Evolutionary conservation across 2,888 invertebrate species (phyloP), one percentile per base, ranked within the genome.

Genomic region (Calameuta idolon): DNA sequence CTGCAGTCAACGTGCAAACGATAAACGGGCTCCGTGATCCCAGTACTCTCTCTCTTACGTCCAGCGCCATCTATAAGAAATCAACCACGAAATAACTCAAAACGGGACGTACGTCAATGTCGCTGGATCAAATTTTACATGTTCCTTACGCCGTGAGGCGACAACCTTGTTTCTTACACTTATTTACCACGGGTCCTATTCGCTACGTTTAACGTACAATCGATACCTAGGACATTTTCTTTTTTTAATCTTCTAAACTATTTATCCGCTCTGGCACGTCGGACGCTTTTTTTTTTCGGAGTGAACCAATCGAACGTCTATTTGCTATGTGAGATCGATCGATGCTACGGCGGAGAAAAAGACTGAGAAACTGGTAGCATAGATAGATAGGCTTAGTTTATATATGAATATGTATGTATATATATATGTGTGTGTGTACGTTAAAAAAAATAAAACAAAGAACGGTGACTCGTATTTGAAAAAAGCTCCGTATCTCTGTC

Each of bases 101-200:
- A 55, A 55, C 5, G 55, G 5, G 9, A 55, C 9, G 9, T 23
- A 55, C 9, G 55, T 55, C 55, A 23, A 23, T 23, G 9, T 55
- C 55, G 9, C 9, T 55, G 0, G 2, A 55, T 55, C 35, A 55
- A 5, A 37, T 37, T 55, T 15, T 15, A 23, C 55, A 55, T 55
- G 5, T 0, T 9, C 2, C 23, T 55, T 1, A 0, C 5, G 4
- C 4, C 40, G 1, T 5, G 0, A 5, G 40, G 0, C 12, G 15
- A 15, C 0, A 40, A 12, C 37, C 12, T 37, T 15, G 1, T 15
- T 15, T 55, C 55, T 2, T 55, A 55, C 12, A 3, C 3, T 35
- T 23, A 15, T 40, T 15, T 15, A 0, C 9, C 15, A 55, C 23
- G 15, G 23, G 23, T 55, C 2, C 40, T 9, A 55, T 5, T 23